Base-by-base conservation (phyloP, 1,140 invertebrate species). In the Drosophila seguyi region DNA sequence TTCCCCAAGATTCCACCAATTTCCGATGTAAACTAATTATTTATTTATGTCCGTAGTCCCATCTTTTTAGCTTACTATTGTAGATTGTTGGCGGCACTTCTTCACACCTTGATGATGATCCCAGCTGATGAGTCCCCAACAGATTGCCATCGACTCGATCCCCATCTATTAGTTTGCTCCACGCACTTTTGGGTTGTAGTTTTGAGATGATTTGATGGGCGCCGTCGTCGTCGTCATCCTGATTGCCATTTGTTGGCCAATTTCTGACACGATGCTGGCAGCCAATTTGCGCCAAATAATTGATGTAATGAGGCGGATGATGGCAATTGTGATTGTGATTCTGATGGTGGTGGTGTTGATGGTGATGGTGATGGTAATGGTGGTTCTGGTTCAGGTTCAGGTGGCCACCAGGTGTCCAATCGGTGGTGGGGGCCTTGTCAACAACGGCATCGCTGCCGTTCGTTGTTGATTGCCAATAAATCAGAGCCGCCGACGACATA, bases 281-380 rank as follows among this genome's bases (percentile, higher is more conserved):
- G 61, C 66, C 85, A 83, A 90, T 85, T 65, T 88, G 86, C 27
- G 84, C 80, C 59, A 80, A 55, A 87, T 87, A 90, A 81, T 87
- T 82, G 61, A 72, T 76, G 48, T 74, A 73, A 52, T 81, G 68
- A 41, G 41, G 71, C 36, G 63, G 74, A 58, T 63, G 61, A 57
- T 56, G 56, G 29, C 57, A 36, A 45, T 52, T 20, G 31, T 45
- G 39, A 45, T 66, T 39, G 34, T 52, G 38, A 41, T 63, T 25
- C 25, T 52, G 34, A 31, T 66, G 25, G 34, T 52, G 18, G 1
- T 44, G 18, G 18, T 25, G 25, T 25, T 66, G 25, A 25, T 52
- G 18, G 4, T 20, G 4, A 4, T 42, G 41, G 0, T 42, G 4
- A 14, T 44, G 42, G 1, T 57, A 31, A 39, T 75, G 31, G 56